Percentiles rank a stretch among this genome's conserved stretches.
These are phyloP conservation scores for Mesitornis unicolor DNA, from an alignment of 2,113 vertebrate genomes.

Conservation along the genomic window DNA sequence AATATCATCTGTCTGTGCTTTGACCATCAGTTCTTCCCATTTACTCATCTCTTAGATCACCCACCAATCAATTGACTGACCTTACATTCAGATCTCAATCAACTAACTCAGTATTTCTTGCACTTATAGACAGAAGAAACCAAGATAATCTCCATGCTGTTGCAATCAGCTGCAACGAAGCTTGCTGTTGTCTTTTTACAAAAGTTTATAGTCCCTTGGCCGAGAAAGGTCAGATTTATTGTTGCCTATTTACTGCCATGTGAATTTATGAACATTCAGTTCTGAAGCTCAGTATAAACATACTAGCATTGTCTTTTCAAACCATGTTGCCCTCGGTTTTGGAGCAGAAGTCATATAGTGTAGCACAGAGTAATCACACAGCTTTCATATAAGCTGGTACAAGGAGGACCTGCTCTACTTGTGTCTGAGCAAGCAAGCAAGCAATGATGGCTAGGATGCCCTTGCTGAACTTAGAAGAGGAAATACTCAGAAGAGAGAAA, in stretches of 20 bases:
- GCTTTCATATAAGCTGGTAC: not conserved
- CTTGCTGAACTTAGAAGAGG: not conserved
- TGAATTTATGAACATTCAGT: not conserved
- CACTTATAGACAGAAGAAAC: not conserved
- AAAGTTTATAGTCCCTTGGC: not conserved
- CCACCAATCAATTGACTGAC: not conserved
- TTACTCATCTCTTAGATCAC: not conserved
- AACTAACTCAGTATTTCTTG: not conserved
- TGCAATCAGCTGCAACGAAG: not conserved
- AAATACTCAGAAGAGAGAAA: not conserved
- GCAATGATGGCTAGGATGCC: not conserved
- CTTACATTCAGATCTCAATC: not conserved
- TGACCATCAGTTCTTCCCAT: not conserved
- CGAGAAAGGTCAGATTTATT: conserved; percentile 14
- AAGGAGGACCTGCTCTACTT: not conserved
- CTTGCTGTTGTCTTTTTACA: not conserved
- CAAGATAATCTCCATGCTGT: not conserved
- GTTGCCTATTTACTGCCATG: not conserved
- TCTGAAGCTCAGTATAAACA: not conserved
- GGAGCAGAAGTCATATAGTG: not conserved
- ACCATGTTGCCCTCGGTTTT: not conserved
- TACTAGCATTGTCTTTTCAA: not conserved
- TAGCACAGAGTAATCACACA: not conserved
- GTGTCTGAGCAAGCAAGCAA: not conserved
- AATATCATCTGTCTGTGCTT: not conserved